Evolutionary conservation across 2,113 vertebrate genomes (phyloP).

Genomic region (Ailurus styani): DNA sequence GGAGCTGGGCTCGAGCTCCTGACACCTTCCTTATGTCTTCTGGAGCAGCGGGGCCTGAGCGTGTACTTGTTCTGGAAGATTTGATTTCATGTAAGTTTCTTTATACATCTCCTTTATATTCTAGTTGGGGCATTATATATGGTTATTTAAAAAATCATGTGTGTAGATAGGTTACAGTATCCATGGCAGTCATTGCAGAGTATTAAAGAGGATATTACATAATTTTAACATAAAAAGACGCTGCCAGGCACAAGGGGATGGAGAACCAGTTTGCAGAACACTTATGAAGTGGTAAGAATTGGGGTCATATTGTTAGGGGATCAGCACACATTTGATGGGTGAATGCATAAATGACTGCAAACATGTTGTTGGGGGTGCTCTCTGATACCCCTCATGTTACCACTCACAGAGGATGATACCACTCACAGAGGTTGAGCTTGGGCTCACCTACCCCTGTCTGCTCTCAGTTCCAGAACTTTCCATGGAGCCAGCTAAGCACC

Average conservation of each 20-base stretch:
- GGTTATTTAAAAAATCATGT: neutral
- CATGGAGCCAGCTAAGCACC: neutral
- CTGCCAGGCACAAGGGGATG: neutral
- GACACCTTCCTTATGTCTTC: accelerated
- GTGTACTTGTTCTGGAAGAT: neutral
- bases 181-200: neutral
- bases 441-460: neutral
- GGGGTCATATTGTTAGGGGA: neutral
- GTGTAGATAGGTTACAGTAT: neutral
- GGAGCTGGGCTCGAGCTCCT: accelerated
- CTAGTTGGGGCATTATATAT: neutral
- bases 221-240: neutral
- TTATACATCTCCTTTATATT: neutral
- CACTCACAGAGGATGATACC: neutral
- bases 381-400: neutral
- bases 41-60: neutral
- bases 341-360: neutral
- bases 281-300: accelerated
- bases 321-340: accelerated
- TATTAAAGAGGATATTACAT: neutral
- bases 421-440: neutral
- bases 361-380: too few species aligned
- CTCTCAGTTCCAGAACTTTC: neutral
- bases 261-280: neutral
- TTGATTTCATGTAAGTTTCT: neutral